A percentile compares a stretch with the other conserved stretches of the same genome.
These are phyloP conservation scores for Sciurus carolinensis DNA, from an alignment of 2,797 vertebrate species.

Conservation along the genomic window DNA sequence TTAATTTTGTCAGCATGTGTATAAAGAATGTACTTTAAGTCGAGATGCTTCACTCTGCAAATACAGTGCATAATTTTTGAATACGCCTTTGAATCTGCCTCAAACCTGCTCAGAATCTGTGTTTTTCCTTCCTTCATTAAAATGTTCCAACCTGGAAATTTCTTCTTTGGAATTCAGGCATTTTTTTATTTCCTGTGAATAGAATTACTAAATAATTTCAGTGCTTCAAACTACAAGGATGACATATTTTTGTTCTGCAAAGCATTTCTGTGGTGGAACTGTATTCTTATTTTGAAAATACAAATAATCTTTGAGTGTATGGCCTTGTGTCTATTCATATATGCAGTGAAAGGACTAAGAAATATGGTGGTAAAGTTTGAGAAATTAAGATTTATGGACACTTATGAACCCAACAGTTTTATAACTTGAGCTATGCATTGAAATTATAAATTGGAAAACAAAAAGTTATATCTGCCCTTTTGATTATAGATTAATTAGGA, in stretches of 20 bases:
- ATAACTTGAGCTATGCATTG: not conserved
- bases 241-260: not conserved
- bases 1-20: constrained; percentile 63
- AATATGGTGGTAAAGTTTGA: not conserved
- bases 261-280: not conserved
- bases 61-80: constrained; percentile 63
- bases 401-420: not conserved
- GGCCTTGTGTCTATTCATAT: not conserved
- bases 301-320: not conserved
- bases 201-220: constrained; percentile 53
- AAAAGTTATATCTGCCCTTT: not conserved
- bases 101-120: constrained; percentile 48
- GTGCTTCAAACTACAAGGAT: not conserved
- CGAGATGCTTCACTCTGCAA: constrained; percentile 37
- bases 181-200: constrained; percentile 40
- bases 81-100: not conserved
- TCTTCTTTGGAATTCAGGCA: constrained; percentile 40
- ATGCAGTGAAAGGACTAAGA: constrained; percentile 12
- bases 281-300: constrained; percentile 22
- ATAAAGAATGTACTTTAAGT: constrained; percentile 30
- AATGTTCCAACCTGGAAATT: constrained; percentile 74
- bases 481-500: not conserved
- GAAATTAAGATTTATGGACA: not conserved
- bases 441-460: constrained; percentile 28
- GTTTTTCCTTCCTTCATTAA: constrained; percentile 67